Percentiles rank a stretch among this genome's conserved stretches.
Evolutionary conservation across 2,888 invertebrate species (phyloP).

Genomic region (Ichneumon xanthorius): DNA sequence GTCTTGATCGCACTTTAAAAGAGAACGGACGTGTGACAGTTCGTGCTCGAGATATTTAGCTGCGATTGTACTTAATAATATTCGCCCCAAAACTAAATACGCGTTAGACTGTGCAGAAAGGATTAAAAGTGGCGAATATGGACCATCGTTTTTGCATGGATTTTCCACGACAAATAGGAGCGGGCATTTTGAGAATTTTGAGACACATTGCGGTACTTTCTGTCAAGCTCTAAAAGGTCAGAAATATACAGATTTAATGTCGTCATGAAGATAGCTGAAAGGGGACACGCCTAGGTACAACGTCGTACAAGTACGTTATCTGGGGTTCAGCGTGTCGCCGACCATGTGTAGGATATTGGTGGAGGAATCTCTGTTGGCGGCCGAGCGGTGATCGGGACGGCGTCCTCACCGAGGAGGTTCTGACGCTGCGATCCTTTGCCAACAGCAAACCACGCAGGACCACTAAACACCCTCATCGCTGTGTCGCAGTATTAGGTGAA

Average conservation of each 20-base stretch:
- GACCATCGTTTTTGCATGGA: background rate
- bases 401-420: slow-evolving; percentile 33
- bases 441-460: slow-evolving; percentile 34
- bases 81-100: too few species aligned
- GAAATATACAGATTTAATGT: slow-evolving; percentile 69
- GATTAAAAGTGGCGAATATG: too few species aligned
- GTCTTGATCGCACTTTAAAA: too few species aligned
- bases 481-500: slow-evolving; percentile 74
- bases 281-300: slow-evolving; percentile 8
- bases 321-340: slow-evolving; percentile 34
- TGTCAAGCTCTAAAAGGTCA: background rate
- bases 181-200: background rate
- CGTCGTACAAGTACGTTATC: slow-evolving; percentile 14
- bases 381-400: slow-evolving; percentile 44
- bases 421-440: slow-evolving; percentile 76
- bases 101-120: too few species aligned
- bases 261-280: slow-evolving; percentile 74
- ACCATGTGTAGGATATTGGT: slow-evolving; percentile 36
- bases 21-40: background rate
- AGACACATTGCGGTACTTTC: too few species aligned
- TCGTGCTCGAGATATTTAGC: background rate
- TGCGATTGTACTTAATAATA: too few species aligned
- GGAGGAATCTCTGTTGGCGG: slow-evolving; percentile 37
- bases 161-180: background rate
- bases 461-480: slow-evolving; percentile 63